These are phyloP conservation scores for Monochamus alternatus DNA, from an alignment of 2,888 invertebrate genomes.

Conservation along the genomic window DNA sequence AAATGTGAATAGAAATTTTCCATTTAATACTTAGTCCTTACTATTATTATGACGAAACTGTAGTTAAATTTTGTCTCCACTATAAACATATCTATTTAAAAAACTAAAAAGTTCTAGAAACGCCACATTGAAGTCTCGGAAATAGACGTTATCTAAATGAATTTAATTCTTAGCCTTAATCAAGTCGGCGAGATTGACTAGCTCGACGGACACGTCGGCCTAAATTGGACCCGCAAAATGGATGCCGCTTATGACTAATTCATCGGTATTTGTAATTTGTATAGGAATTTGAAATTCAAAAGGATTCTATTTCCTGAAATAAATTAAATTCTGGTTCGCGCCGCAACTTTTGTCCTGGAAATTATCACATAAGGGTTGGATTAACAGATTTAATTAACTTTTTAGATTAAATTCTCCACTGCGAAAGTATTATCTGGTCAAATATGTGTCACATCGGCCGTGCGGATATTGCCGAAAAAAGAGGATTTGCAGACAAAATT, in stretches of 20 bases:
- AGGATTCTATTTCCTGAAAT: constrained; percentile 57
- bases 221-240: constrained; percentile 30
- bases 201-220: not conserved
- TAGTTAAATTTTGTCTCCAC: too few relatives aligned
- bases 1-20: too few relatives aligned
- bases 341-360: constrained; percentile 55
- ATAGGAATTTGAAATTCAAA: constrained; percentile 55
- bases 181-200: too few relatives aligned
- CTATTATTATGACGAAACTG: too few relatives aligned
- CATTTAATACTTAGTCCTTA: too few relatives aligned
- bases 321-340: constrained; percentile 54
- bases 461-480: constrained; percentile 24
- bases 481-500: constrained; percentile 10
- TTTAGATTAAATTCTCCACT: constrained; percentile 54
- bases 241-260: constrained; percentile 43
- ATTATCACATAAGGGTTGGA: constrained; percentile 54
- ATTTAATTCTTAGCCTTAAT: too few relatives aligned
- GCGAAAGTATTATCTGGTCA: constrained; percentile 42
- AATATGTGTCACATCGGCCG: constrained; percentile 36
- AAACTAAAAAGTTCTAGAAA: too few relatives aligned
- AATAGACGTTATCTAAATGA: too few relatives aligned
- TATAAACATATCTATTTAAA: too few relatives aligned
- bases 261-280: constrained; percentile 48
- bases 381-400: constrained; percentile 60
- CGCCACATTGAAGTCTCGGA: too few relatives aligned